Conservation (phyloP, 1,140 invertebrate genomes). For the Rhizoglyphus robini region DNA sequence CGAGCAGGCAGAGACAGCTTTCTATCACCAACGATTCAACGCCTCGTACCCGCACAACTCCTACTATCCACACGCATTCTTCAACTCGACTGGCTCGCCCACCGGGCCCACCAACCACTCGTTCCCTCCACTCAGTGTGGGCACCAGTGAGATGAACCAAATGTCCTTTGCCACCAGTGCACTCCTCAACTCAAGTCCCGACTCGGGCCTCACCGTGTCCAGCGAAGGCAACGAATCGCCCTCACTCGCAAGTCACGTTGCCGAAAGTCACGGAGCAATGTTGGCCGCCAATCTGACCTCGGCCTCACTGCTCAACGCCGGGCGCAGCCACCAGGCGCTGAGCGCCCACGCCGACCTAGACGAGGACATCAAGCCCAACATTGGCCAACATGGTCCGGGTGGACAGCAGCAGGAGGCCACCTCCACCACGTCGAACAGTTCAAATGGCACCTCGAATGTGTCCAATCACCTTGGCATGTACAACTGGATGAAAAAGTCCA, state of each 20-base stretch:
- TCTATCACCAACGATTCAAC: no score
- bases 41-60: no score
- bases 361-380: background rate
- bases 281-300: background rate
- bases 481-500: constrained; percentile 10
- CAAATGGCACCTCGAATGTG: background rate
- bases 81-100: no score
- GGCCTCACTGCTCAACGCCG: no score
- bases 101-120: no score
- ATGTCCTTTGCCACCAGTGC: no score
- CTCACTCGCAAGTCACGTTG: background rate
- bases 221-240: constrained; percentile 30
- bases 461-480: background rate
- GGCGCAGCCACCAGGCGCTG: background rate
- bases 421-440: background rate
- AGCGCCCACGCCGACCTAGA: background rate
- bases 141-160: no score
- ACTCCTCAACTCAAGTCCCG: constrained; percentile 22
- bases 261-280: background rate
- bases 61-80: no score
- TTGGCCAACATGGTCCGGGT: background rate
- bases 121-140: no score
- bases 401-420: background rate
- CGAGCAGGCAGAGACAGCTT: no score
- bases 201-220: constrained; percentile 29